These are phyloP conservation scores for Holocentrus rufus DNA, from an alignment of 2,797 vertebrate genomes.

Conservation along the genomic window DNA sequence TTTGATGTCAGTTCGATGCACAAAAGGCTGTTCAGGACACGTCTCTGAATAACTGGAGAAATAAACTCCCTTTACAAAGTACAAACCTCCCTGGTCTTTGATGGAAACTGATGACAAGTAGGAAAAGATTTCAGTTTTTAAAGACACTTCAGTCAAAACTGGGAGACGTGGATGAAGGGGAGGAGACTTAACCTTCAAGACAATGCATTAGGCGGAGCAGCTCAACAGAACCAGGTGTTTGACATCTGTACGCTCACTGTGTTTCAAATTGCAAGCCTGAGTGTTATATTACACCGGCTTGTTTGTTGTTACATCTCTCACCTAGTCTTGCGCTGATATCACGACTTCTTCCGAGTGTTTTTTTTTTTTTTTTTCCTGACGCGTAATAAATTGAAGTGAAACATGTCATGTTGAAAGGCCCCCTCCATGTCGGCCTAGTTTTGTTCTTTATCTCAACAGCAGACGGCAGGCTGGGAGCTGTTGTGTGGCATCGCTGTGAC, in stretches of 20 bases:
- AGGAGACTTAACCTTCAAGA: neutral
- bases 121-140: too few species aligned
- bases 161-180: neutral
- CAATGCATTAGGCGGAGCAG: too few species aligned
- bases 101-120: too few species aligned
- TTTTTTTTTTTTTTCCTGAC: conserved; percentile 31
- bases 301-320: conserved; percentile 60
- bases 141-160: neutral
- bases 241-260: neutral
- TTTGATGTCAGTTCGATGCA: neutral
- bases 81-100: neutral
- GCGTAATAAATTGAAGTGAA: conserved; percentile 63
- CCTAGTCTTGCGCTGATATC: conserved; percentile 49
- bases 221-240: conserved; percentile 12
- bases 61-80: neutral
- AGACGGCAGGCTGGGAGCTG: conserved; percentile 49
- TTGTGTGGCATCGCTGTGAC: conserved; percentile 56
- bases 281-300: conserved; percentile 55
- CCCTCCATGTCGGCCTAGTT: conserved; percentile 47
- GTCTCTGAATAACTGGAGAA: neutral
- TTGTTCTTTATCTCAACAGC: conserved; percentile 65
- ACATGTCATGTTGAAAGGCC: conserved; percentile 57
- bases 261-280: conserved; percentile 32
- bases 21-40: neutral
- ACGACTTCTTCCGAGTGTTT: conserved; percentile 61